Percentiles rank a stretch among this genome's conserved stretches.
Conservation (phyloP, 2,888 invertebrate genomes). For the Polyploca ridens region DNA sequence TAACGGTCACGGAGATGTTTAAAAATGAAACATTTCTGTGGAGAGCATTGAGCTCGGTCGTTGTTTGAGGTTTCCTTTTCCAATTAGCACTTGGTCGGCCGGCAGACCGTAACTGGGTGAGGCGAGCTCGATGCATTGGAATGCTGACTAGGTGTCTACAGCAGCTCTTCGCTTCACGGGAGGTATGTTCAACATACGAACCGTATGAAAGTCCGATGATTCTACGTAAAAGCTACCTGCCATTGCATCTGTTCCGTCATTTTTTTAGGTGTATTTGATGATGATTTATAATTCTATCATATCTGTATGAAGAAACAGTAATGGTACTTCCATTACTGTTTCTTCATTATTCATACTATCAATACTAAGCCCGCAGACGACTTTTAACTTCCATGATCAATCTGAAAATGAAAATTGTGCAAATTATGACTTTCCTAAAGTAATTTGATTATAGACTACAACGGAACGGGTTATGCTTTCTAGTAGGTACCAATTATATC, state of each 20-base stretch:
- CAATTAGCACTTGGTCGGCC: constrained; percentile 82
- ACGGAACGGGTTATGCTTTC: too few relatives aligned
- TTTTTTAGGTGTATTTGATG: not conserved
- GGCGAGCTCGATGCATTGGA: constrained; percentile 64
- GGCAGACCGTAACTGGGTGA: constrained; percentile 83
- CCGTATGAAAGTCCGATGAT: constrained; percentile 14
- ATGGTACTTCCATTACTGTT: too few relatives aligned
- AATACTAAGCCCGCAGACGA: too few relatives aligned
- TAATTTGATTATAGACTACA: too few relatives aligned
- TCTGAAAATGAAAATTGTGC: too few relatives aligned
- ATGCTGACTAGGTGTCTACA: constrained; percentile 65
- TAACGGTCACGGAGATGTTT: constrained; percentile 78
- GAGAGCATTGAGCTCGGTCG: constrained; percentile 82
- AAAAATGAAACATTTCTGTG: constrained; percentile 84
- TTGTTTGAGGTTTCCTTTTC: constrained; percentile 84
- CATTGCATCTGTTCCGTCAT: not conserved
- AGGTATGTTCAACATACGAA: constrained; percentile 44
- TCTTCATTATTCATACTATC: too few relatives aligned
- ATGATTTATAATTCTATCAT: not conserved
- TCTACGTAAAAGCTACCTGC: constrained; percentile 13
- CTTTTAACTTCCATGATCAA: too few relatives aligned
- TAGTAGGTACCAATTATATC: too few relatives aligned
- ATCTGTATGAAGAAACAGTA: too few relatives aligned
- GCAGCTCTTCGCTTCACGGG: constrained; percentile 57
- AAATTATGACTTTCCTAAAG: too few relatives aligned